These are phyloP conservation scores for Ecdyonurus torrentis DNA, from an alignment of 2,888 invertebrate genomes.

Conservation along the genomic window DNA sequence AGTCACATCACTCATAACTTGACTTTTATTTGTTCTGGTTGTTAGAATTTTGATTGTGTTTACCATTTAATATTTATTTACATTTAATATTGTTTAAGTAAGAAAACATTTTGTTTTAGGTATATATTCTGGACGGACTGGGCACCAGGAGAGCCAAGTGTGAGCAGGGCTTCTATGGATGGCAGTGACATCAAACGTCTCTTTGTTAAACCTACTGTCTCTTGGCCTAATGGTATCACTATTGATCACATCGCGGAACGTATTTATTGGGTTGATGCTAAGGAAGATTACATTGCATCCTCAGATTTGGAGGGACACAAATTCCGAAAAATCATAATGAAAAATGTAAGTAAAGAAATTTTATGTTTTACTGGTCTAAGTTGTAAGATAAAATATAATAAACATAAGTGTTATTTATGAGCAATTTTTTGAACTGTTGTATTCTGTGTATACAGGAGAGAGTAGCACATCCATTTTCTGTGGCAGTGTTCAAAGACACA, in stretches of 20 bases:
- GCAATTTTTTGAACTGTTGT: not conserved
- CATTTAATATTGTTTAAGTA: not conserved
- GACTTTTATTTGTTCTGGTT: too few species aligned
- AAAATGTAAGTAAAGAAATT: conserved; percentile 27
- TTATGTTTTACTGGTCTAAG: not conserved
- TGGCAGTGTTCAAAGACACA: conserved; percentile 66
- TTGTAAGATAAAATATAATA: not conserved
- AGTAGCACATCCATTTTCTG: conserved; percentile 70
- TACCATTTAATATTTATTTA: not conserved
- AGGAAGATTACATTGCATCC: conserved; percentile 62
- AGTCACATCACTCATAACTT: conserved; percentile 13
- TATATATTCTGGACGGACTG: conserved; percentile 76
- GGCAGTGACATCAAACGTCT: conserved; percentile 48
- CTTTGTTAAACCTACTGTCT: conserved; percentile 46
- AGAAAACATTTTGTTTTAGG: conserved; percentile 17
- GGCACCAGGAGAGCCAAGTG: conserved; percentile 57
- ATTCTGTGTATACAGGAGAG: conserved; percentile 26
- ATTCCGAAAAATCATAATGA: conserved; percentile 46
- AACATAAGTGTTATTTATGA: not conserved
- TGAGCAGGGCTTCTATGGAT: conserved; percentile 64
- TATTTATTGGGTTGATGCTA: conserved; percentile 79
- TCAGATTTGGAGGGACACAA: conserved; percentile 50
- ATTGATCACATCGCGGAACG: conserved; percentile 65
- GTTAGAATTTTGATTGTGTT: not conserved
- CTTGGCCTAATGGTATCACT: conserved; percentile 78